Evolutionary conservation across 2,888 invertebrate species (phyloP).

Genomic region (Frankliniella fusca): DNA sequence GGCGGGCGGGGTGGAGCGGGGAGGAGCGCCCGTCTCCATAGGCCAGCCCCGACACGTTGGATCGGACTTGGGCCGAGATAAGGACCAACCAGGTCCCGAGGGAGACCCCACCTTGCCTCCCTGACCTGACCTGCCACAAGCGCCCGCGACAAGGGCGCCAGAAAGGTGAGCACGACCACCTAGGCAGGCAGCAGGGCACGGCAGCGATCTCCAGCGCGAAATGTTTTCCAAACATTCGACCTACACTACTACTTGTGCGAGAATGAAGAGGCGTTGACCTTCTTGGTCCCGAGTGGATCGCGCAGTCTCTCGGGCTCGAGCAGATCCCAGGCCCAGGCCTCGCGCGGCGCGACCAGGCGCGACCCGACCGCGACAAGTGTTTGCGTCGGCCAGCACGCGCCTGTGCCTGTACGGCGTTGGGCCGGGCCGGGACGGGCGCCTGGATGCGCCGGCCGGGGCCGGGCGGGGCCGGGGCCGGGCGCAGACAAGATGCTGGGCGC

Average conservation of each 20-base stretch:
- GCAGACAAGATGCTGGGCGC: no score
- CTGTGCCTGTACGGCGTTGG: no score
- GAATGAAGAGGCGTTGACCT: background rate
- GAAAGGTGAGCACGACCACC: background rate
- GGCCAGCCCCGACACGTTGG: background rate
- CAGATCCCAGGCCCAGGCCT: background rate
- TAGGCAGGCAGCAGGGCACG: background rate
- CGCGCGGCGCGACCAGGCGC: background rate
- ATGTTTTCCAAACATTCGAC: background rate
- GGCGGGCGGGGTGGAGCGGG: background rate
- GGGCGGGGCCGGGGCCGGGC: no score
- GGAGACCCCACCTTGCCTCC: background rate
- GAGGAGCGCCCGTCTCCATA: background rate
- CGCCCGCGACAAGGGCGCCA: background rate
- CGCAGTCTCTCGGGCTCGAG: background rate
- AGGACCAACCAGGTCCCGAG: background rate
- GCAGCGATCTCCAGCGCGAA: background rate
- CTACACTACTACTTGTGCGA: background rate
- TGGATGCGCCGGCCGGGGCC: no score
- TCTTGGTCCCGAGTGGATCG: background rate
- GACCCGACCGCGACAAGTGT: background rate
- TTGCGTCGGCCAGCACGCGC: background rate
- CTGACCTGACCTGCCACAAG: no score
- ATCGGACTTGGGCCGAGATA: background rate
- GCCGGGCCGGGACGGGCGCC: no score